phyloP scores from a whole-genome alignment of 2,888 invertebrate genomes.

The Apodemia zela region DNA sequence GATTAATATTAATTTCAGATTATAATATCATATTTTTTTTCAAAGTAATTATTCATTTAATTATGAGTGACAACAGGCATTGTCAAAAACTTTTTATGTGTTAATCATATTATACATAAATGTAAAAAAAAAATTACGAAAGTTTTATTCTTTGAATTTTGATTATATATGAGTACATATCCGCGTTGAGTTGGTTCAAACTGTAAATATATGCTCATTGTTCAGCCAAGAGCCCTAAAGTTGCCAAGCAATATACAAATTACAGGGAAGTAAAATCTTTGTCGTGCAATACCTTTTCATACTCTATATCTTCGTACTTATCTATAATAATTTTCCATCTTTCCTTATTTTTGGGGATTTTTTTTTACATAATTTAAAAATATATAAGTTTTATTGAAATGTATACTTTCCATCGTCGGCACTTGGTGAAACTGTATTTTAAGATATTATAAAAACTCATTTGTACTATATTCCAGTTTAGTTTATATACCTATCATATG shows the following conservation, averaged over 20 bases:
- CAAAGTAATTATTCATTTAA: too few relatives aligned
- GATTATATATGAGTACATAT: constrained; percentile 16
- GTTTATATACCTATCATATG: too few relatives aligned
- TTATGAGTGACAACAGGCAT: too few relatives aligned
- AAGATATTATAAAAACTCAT: too few relatives aligned
- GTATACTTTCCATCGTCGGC: too few relatives aligned
- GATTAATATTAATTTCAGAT: background rate
- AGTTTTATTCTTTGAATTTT: constrained; percentile 15
- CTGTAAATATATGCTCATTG: constrained; percentile 64
- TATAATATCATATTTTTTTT: too few relatives aligned
- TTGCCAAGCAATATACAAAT: constrained; percentile 66
- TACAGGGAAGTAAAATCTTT: constrained; percentile 62
- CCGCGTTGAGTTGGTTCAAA: constrained; percentile 53
- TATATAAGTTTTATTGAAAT: too few relatives aligned
- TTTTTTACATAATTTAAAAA: too few relatives aligned
- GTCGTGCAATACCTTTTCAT: constrained; percentile 34
- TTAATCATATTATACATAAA: background rate
- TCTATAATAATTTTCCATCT: background rate
- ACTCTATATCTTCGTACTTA: constrained; percentile 15
- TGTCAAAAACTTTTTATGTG: too few relatives aligned
- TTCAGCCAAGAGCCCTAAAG: constrained; percentile 65
- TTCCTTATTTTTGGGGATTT: background rate
- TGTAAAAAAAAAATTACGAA: background rate
- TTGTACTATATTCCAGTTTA: too few relatives aligned
- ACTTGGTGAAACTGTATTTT: too few relatives aligned